Base-by-base conservation (phyloP, 2,888 invertebrate species). In the Cheilosia variabilis region DNA sequence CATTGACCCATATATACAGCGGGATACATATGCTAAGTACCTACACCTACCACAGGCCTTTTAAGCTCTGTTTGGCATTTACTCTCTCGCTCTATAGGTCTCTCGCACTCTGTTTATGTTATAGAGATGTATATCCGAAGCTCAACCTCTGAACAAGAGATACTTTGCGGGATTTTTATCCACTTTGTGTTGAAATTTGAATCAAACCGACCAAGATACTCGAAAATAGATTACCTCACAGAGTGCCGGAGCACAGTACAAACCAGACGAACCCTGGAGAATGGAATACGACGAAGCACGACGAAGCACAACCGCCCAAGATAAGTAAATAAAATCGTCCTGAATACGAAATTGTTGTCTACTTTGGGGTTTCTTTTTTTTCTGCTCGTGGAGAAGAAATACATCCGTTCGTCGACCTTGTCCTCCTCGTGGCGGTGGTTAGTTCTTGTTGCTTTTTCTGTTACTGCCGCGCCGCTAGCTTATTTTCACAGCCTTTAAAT, bases 401-500 rank as follows among this genome's bases (percentile, higher is more conserved):
- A 58, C 19, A 50, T 62, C 62, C 60, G 52, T 72, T 52, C 60
- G 52, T 58, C 53, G 58, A 71, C 41, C 15, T 43, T 24, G 63
- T 53, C 37, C 24, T 60, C 34, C 34, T 63, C 34, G 45, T 63
- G 34, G 22, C 45, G 55, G 50, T 57, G 6, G 17, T 41, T 17
- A 57, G 68, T 66, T 58, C 43, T 63, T 80, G 75, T 79, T 84
- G 69, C 75, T 79, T 47, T 68, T 53, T 50, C 47, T 71, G 43
- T 34, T 47, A 50, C 62, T 52, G 37, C 68, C 47, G 41, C 65
- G 69, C 65, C 75, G 75, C 75, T 55, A 71, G 81, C 87, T 87
- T 87, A 79, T 84, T 87, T 87, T 87, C 83, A 78, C 87, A 87
- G 83, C 81, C 84, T 82, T 81, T 87, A 87, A 87, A 87, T 87